Base-by-base conservation (phyloP, 2,888 invertebrate species). In the Erebia epiphron region DNA sequence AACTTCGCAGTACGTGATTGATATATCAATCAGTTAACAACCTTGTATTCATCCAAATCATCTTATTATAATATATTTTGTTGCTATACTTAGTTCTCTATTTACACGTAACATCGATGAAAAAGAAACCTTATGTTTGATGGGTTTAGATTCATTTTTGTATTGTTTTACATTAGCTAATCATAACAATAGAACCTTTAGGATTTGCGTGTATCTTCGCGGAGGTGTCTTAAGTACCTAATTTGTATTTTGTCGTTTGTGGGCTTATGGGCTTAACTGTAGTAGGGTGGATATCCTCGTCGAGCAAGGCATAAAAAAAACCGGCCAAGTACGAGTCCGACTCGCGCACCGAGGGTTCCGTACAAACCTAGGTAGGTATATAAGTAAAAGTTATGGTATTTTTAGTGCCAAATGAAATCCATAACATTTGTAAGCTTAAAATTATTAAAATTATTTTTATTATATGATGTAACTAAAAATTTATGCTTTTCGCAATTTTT, bases 1-100 rank as follows among this genome's bases (percentile, higher is more conserved):
- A 71, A 16, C 72, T 65, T 71, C 71, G 73, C 71, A 56, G 58
- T 68, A 79, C 80, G 79, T 80, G 80, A 77, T 75, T 73, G 73
- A 79, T 77, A 76, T 80, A 76, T 78, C 74, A 80, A 79, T 70
- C 43, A 68, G 66, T 56, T 46, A 66, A 66, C 56, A 56, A 41
- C 16, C 70, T 52, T 73, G 62, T 58, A 35, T 70, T 74, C 77
- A 78, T 77, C 64, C 73, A 76, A 78, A 79, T 78, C 70, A 75
- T 66, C 67, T 72, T 72, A 75, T 79, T 78, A 75, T 52, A 70
- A 70, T 74, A 74, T 61, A 74, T 72, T 71, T 54, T 43, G 18
- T 54, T 65, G 13, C 54, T 65, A 65, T 16, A 54, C 7, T 16
- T 52, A 50, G 26, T 10, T 14, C 26, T 50, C 16, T 21, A 63